Conservation (phyloP, 2,888 invertebrate species). For the Xestia c-nigrum region DNA sequence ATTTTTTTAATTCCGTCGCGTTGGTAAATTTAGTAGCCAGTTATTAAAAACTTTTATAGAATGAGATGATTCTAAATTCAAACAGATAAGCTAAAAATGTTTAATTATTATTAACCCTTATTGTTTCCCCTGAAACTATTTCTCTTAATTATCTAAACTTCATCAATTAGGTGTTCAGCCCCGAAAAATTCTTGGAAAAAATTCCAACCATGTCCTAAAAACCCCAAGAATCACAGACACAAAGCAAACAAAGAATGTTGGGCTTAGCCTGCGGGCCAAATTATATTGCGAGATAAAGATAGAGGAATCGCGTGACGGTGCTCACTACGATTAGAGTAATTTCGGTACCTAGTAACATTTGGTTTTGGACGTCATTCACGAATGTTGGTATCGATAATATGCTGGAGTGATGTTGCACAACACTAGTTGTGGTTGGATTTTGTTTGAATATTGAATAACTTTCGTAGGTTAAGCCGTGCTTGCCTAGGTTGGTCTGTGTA, state of each 20-base stretch:
- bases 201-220: conserved; percentile 45
- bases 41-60: not conserved
- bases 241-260: conserved; percentile 78
- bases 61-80: not conserved
- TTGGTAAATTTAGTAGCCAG: not conserved
- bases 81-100: not conserved
- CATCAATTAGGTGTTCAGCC: too few relatives aligned
- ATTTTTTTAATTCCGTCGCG: not conserved
- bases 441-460: not conserved
- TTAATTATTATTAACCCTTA: too few relatives aligned
- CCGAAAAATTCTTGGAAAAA: not conserved
- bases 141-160: not conserved
- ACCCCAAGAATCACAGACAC: conserved; percentile 49
- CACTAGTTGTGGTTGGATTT: conserved; percentile 19
- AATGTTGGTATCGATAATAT: conserved; percentile 58
- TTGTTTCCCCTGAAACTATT: not conserved
- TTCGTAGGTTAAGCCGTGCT: too few relatives aligned
- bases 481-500: too few relatives aligned
- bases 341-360: conserved; percentile 79
- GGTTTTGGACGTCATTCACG: conserved; percentile 72
- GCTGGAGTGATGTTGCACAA: conserved; percentile 43
- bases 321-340: conserved; percentile 85
- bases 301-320: conserved; percentile 88
- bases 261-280: conserved; percentile 82
- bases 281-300: conserved; percentile 84